Evolutionary conservation across 2,113 vertebrate species (phyloP), one percentile per base, ranked within the genome.

Genomic region (Abramis brama): DNA sequence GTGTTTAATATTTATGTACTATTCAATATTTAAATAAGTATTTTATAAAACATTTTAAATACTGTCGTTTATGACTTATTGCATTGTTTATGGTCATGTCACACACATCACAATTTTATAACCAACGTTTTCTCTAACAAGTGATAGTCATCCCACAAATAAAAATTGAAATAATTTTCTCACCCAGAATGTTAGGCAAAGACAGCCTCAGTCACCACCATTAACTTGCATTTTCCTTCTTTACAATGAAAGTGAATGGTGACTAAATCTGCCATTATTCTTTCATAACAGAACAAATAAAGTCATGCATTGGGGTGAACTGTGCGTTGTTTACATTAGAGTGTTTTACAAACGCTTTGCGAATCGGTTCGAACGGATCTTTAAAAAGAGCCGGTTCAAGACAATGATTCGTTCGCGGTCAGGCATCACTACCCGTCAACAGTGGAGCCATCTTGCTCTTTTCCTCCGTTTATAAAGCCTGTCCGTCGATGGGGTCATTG

Each of bases 381-480:
- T 47, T 12, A 30, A 66, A 64, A 81, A 3, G 36, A 81, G 79
- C 5, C 39, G 39, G 13, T 47, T 66, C 59, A 66, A 21, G n/a
- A 81, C 39, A 81, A 45, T 9, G 59, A 64, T 64, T 66, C 60
- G 0, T 47, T 81, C 39, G 59, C 79, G 59, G 39, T 47, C 79
- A 10, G 36, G 60, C 9, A 62, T 64, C 79, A 21, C 15, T 80
- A 39, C 55, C 85, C 43, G 12, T 64, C 25, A 71, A 45, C 79
- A 60, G 66, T 50, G 81, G 76, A 74, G 87, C 87, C 90, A 89
- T 91, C 85, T 89, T 89, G 85, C 39, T 43, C 23, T 47, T 80
- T 81, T 80, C 17, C 79, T 81, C 7, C n/a, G 21, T 15, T 47
- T 81, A 66, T 21, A 47, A 27, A 81, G 47, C 8, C 4, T 47